phyloP scores from a whole-genome alignment of 2,888 invertebrate genomes.

The Tridacna gigas region DNA sequence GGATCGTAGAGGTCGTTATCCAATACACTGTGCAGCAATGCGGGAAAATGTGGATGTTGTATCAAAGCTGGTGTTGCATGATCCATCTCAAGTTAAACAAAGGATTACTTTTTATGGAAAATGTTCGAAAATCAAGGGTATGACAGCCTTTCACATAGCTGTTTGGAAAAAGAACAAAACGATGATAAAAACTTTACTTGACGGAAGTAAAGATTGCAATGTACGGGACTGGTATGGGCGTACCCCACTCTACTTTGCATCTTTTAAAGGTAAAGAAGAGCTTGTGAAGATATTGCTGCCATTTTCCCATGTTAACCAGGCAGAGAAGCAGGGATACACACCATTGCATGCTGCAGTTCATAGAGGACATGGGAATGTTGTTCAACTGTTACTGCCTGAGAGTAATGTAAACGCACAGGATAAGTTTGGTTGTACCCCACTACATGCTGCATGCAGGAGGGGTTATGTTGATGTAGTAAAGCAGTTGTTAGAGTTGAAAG shows the following conservation, averaged over 20 bases:
- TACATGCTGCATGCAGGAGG: slow-evolving; percentile 42
- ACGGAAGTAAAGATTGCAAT: slow-evolving; percentile 32
- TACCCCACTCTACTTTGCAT: slow-evolving; percentile 41
- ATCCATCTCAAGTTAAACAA: slow-evolving; percentile 23
- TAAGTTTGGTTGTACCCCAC: slow-evolving; percentile 46
- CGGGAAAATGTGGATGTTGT: slow-evolving; percentile 32
- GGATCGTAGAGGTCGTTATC: slow-evolving; percentile 48
- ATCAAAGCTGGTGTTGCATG: slow-evolving; percentile 8
- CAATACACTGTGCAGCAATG: slow-evolving; percentile 51
- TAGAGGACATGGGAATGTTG: slow-evolving; percentile 11
- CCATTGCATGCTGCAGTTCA: slow-evolving; percentile 46
- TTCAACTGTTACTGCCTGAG: neutral
- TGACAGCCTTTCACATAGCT: slow-evolving; percentile 49
- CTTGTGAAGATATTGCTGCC: slow-evolving; percentile 16
- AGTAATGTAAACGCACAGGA: slow-evolving; percentile 45
- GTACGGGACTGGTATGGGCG: slow-evolving; percentile 46
- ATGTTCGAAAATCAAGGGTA: slow-evolving; percentile 36
- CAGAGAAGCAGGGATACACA: slow-evolving; percentile 45
- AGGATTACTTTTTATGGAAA: slow-evolving; percentile 42
- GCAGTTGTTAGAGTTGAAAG: slow-evolving; percentile 1
- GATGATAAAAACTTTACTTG: slow-evolving; percentile 31
- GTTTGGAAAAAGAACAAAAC: slow-evolving; percentile 38
- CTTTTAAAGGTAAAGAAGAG: slow-evolving; percentile 1
- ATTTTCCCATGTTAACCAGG: slow-evolving; percentile 13
- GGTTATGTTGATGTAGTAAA: neutral